Conservation (phyloP, 2,113 vertebrate genomes). For the Synodontis membranacea region DNA sequence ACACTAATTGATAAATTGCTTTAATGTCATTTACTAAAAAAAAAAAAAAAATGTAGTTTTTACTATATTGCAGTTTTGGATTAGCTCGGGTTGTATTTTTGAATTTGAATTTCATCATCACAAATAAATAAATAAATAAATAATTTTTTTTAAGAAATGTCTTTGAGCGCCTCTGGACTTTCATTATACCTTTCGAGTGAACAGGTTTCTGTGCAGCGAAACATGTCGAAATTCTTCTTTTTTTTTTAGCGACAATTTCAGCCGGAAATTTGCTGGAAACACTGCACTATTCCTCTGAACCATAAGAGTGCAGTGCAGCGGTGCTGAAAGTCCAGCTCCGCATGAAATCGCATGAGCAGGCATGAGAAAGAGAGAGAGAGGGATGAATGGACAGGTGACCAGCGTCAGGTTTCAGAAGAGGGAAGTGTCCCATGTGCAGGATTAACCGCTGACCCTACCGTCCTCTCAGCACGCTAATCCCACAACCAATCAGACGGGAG, state of each 20-base stretch:
- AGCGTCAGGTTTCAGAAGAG: slow-evolving; percentile 35
- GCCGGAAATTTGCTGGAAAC: too few relatives aligned
- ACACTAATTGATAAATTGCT: too few relatives aligned
- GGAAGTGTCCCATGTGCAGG: slow-evolving; percentile 47
- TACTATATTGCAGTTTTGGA: too few relatives aligned
- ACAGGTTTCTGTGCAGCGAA: not conserved
- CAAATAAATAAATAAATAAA: too few relatives aligned
- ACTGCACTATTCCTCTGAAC: too few relatives aligned
- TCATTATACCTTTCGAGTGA: not conserved
- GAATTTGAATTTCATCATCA: too few relatives aligned
- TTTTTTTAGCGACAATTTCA: not conserved
- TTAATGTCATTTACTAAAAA: too few relatives aligned
- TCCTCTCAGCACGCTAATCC: slow-evolving; percentile 59
- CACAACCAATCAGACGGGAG: slow-evolving; percentile 61
- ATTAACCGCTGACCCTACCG: slow-evolving; percentile 68
- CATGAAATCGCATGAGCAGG: not conserved
- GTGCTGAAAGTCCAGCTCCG: not conserved
- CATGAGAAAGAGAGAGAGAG: slow-evolving; percentile 8
- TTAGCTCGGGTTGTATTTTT: too few relatives aligned
- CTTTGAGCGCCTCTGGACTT: not conserved
- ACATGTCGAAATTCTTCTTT: not conserved
- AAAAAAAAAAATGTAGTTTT: too few relatives aligned
- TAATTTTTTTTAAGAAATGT: not conserved
- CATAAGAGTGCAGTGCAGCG: not conserved
- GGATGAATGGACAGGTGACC: slow-evolving; percentile 46